Conservation (phyloP, 2,797 vertebrate species). For the Premnoplex brunnescens region DNA sequence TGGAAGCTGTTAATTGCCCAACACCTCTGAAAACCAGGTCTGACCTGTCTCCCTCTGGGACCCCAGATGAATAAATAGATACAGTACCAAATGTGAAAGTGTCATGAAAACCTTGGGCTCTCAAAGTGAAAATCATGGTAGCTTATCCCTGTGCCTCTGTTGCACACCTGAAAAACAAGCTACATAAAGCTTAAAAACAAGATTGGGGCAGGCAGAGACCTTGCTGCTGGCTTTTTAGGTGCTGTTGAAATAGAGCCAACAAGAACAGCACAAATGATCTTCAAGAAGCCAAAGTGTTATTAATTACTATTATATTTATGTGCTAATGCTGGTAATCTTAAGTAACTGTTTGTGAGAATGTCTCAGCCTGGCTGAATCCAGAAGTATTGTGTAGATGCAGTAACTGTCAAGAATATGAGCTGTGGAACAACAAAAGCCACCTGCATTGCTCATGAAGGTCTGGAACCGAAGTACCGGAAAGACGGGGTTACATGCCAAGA, state of each 20-base stretch:
- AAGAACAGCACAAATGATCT: conserved; percentile 17
- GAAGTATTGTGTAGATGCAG: conserved; percentile 76
- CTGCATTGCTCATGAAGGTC: conserved; percentile 78
- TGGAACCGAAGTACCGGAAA: conserved; percentile 78
- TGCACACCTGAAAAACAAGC: conserved; percentile 16
- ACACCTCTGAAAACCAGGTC: conserved; percentile 1
- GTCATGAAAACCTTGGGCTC: neutral
- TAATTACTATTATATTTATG: conserved; percentile 59
- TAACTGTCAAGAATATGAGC: conserved; percentile 82
- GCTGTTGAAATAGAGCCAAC: conserved; percentile 29
- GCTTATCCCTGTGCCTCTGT: neutral
- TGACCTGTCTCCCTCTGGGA: neutral
- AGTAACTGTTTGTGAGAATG: conserved; percentile 78
- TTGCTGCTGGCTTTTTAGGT: conserved; percentile 1
- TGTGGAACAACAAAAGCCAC: conserved; percentile 83
- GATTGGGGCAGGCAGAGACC: neutral
- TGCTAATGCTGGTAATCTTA: conserved; percentile 71
- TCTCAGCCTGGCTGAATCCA: conserved; percentile 75
- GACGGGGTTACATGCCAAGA: conserved; percentile 70
- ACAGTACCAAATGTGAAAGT: neutral
- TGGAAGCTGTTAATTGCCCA: conserved; percentile 1
- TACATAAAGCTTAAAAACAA: neutral
- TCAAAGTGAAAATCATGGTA: neutral
- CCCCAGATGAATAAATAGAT: neutral
- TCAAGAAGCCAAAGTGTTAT: conserved; percentile 63